phyloP scores from a whole-genome alignment of 2,113 vertebrate species.

The Antennarius striatus region DNA sequence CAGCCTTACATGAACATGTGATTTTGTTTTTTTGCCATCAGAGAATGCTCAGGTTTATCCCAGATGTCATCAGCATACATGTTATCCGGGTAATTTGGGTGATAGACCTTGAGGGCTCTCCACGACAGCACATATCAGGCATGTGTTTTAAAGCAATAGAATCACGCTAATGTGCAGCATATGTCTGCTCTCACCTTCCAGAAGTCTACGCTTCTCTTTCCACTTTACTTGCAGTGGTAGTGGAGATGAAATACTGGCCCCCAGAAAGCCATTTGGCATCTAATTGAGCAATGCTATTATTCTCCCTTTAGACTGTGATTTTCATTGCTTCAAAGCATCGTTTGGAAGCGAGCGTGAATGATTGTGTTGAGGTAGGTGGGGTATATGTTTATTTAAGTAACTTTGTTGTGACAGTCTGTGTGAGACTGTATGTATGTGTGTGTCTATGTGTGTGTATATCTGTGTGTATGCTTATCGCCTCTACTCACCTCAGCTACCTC shows the following conservation, averaged over 20 bases:
- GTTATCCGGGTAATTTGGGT: conserved; percentile 49
- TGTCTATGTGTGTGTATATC: conserved; percentile 5
- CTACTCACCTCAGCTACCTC: conserved; percentile 51
- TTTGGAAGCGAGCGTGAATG: conserved; percentile 68
- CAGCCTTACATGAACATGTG: conserved; percentile 49
- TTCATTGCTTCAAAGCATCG: conserved; percentile 72
- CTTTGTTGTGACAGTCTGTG: conserved; percentile 59
- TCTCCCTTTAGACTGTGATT: conserved; percentile 77
- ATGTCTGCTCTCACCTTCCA: conserved; percentile 72
- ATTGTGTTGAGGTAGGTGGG: conserved; percentile 65
- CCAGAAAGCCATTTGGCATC: conserved; percentile 83
- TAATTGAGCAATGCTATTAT: conserved; percentile 85
- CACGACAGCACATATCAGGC: conserved; percentile 49
- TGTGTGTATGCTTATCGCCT: conserved; percentile 29
- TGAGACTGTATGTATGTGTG: conserved; percentile 11
- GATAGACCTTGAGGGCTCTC: conserved; percentile 53
- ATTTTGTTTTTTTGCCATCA: conserved; percentile 43
- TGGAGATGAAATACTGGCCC: conserved; percentile 81
- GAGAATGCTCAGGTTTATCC: conserved; percentile 41
- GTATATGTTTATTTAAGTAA: conserved; percentile 67
- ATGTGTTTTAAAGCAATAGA: conserved; percentile 76
- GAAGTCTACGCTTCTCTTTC: conserved; percentile 65
- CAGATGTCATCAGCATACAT: conserved; percentile 48
- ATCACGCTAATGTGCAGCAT: conserved; percentile 74
- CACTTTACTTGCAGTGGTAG: conserved; percentile 75